Evolutionary conservation across 2,797 vertebrate species (phyloP).

Genomic region (Fundulus diaphanus): DNA sequence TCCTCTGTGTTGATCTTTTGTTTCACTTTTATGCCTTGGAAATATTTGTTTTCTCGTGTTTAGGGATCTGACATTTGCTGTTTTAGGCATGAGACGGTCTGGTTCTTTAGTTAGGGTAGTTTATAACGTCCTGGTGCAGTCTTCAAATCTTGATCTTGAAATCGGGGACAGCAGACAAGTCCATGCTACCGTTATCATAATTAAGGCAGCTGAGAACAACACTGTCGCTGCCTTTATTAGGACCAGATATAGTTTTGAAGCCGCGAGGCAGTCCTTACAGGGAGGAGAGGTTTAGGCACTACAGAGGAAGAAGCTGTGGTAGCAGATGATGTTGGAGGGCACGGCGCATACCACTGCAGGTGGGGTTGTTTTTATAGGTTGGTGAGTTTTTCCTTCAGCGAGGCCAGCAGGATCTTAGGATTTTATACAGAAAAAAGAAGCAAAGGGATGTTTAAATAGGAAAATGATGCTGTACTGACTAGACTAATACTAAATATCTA

Average conservation of each 20-base stretch:
- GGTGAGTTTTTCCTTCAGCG: slow-evolving; percentile 3
- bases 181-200: not conserved
- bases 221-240: not conserved
- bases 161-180: not conserved
- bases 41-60: not conserved
- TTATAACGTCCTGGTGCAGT: not conserved
- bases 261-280: not conserved
- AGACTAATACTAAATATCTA: not conserved
- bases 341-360: not conserved
- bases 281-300: not conserved
- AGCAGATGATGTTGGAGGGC: slow-evolving; percentile 2
- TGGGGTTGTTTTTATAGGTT: slow-evolving; percentile 1
- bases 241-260: slow-evolving; percentile 10
- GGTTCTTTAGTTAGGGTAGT: not conserved
- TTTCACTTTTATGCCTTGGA: not conserved
- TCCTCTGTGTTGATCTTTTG: not conserved
- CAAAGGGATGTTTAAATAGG: not conserved
- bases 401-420: not conserved
- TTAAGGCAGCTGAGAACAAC: not conserved
- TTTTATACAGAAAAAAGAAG: not conserved
- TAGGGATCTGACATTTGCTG: not conserved
- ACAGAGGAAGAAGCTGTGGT: slow-evolving; percentile 1
- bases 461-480: not conserved
- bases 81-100: not conserved
- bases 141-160: not conserved